Conservation (phyloP, 2,797 vertebrate genomes). For the Pangasius macronema region DNA sequence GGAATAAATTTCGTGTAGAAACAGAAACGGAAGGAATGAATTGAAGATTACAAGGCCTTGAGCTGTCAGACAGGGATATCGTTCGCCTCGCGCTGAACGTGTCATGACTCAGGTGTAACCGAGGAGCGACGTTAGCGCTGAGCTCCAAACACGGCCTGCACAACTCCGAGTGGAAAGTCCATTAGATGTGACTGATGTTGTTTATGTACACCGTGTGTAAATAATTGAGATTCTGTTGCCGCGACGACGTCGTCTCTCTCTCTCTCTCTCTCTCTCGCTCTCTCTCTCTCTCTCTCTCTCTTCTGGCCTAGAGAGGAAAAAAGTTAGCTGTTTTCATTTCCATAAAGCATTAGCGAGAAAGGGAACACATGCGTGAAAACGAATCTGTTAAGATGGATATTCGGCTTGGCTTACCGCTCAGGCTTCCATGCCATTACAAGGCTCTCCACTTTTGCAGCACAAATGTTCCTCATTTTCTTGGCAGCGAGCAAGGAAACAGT, state of each 20-base stretch:
- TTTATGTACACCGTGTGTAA: constrained; percentile 54
- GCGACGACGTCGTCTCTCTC: not conserved
- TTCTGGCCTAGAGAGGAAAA: constrained; percentile 30
- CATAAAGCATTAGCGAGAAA: constrained; percentile 56
- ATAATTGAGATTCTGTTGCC: constrained; percentile 50
- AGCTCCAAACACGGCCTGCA: constrained; percentile 9
- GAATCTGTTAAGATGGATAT: constrained; percentile 61
- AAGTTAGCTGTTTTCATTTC: constrained; percentile 60
- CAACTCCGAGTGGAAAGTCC: constrained; percentile 43
- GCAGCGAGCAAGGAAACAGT: constrained; percentile 59
- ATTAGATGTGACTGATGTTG: constrained; percentile 53
- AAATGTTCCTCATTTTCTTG: constrained; percentile 64
- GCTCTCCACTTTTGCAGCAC: constrained; percentile 50
- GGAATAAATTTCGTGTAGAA: not conserved
- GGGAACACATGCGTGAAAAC: constrained; percentile 57
- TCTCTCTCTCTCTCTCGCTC: no score
- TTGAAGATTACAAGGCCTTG: not conserved
- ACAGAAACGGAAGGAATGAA: constrained; percentile 12
- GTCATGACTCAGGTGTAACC: constrained; percentile 11
- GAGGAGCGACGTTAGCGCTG: constrained; percentile 38
- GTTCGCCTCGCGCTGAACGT: not conserved
- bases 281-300: constrained; percentile 14
- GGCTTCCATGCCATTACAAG: constrained; percentile 57
- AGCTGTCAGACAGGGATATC: not conserved
- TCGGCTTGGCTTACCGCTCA: constrained; percentile 44